Conservation (phyloP, 2,113 vertebrate genomes). For the Copsychus sechellarum region DNA sequence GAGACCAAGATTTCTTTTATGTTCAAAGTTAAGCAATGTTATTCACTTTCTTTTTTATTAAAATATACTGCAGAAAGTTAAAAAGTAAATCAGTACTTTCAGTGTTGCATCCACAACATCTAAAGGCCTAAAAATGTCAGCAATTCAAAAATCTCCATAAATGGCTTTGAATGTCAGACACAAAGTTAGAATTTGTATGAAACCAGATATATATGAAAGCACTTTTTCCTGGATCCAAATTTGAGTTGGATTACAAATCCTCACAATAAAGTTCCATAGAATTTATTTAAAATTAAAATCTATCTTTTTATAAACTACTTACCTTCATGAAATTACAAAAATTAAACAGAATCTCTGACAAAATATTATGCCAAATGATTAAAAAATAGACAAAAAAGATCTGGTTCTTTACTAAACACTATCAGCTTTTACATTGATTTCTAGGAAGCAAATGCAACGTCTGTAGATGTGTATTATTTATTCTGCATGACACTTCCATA, state of each 20-base stretch:
- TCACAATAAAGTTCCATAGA: not conserved
- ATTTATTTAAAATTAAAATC: not conserved
- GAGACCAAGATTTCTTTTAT: slow-evolving; percentile 63
- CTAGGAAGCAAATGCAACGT: not conserved
- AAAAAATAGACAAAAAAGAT: not conserved
- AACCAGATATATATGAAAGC: not conserved
- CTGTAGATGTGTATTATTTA: not conserved
- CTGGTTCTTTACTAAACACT: not conserved
- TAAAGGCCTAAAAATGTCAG: slow-evolving; percentile 54
- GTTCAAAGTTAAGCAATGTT: slow-evolving; percentile 62
- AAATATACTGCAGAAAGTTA: slow-evolving; percentile 37
- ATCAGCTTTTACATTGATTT: not conserved
- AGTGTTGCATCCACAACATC: slow-evolving; percentile 18
- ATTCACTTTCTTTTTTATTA: slow-evolving; percentile 56
- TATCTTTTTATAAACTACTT: not conserved
- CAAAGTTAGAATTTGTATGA: slow-evolving; percentile 3
- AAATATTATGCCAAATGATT: not conserved
- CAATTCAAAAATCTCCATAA: slow-evolving; percentile 31
- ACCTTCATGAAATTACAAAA: not conserved
- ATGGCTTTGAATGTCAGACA: slow-evolving; percentile 13
- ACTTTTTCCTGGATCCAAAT: not conserved
- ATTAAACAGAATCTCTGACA: not conserved
- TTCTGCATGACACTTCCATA: not conserved
- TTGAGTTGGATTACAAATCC: not conserved
- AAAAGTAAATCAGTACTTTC: slow-evolving; percentile 56